Evolutionary conservation across 2,113 vertebrate species (phyloP), one percentile per base, ranked within the genome.

Genomic region (Mus spicilegus): DNA sequence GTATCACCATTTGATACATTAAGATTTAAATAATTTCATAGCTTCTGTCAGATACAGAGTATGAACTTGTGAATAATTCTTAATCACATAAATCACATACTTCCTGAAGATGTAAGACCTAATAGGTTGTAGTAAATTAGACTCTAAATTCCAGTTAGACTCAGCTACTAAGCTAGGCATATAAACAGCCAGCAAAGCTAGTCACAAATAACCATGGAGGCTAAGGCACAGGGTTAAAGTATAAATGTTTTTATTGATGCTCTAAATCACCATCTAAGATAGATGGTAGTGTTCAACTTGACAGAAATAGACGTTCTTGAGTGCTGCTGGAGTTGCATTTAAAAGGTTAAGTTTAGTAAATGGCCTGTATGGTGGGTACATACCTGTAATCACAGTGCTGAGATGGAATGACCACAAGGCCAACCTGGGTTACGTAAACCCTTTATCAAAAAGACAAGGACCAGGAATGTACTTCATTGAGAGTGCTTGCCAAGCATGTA

Each of bases 311-410:
- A 95, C 28, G 69, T 96, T 96, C 49, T 89, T 91, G 89, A 54
- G n/a, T 95, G 33, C 78, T 94, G 2, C 78, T 94, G 2, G 90
- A 72, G 28, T 67, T 97, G n/a, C 78, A 86, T 90, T 96, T 89
- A 65, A 89, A 92, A 95, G 56, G 24, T 87, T 87, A 67, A 90
- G 86, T 75, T 86, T 76, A 93, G 56, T 87, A 81, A 93, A 24
- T 24, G 46, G 19, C 19, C 30, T 51, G 20, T 12, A 39, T 20
- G 14, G 19, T 77, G 36, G 70, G 28, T 39, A 51, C 30, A 26
- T 36, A 2, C 26, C 26, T 63, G 16, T 33, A 46, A 61, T 54
- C 20, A 13, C 42, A 36, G 82, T 49, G 30, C 30, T 49, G 82
- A 86, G 22, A 49, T 9, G 1, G n/a, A 28, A 67, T 2, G 61